Conservation (phyloP, 1,140 invertebrate species). For the Drosophila lacteicornis region DNA sequence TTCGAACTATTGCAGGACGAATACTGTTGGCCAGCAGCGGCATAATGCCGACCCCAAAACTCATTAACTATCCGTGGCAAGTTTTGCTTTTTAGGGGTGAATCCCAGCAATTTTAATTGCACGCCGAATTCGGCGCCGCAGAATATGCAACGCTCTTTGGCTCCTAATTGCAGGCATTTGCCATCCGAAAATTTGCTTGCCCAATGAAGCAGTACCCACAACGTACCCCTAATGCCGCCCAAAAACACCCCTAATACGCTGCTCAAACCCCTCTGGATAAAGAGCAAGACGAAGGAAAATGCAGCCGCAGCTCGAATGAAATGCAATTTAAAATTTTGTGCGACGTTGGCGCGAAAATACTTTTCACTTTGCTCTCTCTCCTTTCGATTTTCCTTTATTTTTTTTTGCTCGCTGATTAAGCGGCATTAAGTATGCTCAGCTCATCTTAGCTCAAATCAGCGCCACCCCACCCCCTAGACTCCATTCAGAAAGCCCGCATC, state of each 20-base stretch:
- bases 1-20: conserved; percentile 2
- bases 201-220: conserved; percentile 63
- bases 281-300: conserved; percentile 40
- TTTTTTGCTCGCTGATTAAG: conserved; percentile 47
- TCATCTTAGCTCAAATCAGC: conserved; percentile 27
- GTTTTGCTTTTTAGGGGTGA: conserved; percentile 44
- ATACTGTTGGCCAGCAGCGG: neutral
- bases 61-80: conserved; percentile 55
- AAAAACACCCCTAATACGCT: neutral
- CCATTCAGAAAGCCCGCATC: conserved; percentile 26
- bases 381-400: conserved; percentile 3
- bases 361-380: conserved; percentile 6
- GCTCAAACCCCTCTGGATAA: neutral
- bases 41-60: conserved; percentile 27
- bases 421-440: conserved; percentile 30
- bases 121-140: conserved; percentile 47
- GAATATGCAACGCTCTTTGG: conserved; percentile 65
- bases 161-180: conserved; percentile 66
- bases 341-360: conserved; percentile 50
- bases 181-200: conserved; percentile 50
- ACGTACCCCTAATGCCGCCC: neutral
- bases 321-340: conserved; percentile 73
- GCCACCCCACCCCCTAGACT: neutral
- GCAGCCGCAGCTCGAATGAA: conserved; percentile 50
- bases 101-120: conserved; percentile 64